phyloP scores from a whole-genome alignment of 1,140 invertebrate species.

The Trialeurodes vaporariorum region DNA sequence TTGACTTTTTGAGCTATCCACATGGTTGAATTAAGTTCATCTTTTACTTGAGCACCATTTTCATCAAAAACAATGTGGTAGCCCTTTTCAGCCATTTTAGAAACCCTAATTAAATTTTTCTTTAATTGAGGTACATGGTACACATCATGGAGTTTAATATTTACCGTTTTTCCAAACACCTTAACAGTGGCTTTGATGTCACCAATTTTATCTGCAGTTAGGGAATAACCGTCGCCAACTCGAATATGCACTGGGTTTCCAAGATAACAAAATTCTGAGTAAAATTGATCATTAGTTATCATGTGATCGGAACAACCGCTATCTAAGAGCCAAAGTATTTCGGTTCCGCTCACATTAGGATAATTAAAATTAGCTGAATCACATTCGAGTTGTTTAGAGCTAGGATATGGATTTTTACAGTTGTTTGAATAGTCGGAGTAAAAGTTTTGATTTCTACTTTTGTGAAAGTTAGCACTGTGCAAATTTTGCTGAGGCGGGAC shows the following conservation, averaged over 20 bases:
- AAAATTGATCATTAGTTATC: constrained; percentile 15
- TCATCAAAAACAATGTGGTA: constrained; percentile 18
- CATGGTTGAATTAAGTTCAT: not conserved
- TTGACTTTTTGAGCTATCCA: not conserved
- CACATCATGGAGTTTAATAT: constrained; percentile 19
- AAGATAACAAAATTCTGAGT: constrained; percentile 17
- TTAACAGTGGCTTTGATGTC: constrained; percentile 18
- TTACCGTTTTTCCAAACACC: constrained; percentile 16
- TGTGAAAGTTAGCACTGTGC: no score
- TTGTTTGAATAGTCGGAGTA: no score
- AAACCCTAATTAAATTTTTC: constrained; percentile 20
- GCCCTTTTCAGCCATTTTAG: no score
- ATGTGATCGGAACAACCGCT: constrained; percentile 24
- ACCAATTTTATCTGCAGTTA: constrained; percentile 15
- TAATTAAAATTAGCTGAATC: no score
- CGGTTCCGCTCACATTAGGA: no score
- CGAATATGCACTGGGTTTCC: constrained; percentile 20
- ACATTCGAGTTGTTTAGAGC: no score
- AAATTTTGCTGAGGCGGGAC: no score
- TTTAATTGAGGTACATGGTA: constrained; percentile 11
- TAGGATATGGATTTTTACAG: no score
- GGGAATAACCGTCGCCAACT: constrained; percentile 17
- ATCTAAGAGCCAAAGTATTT: constrained; percentile 25
- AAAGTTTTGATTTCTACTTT: no score
- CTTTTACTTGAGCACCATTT: not conserved